Evolutionary conservation across 1,140 invertebrate species (phyloP).

Genomic region (Eumaeus atala): DNA sequence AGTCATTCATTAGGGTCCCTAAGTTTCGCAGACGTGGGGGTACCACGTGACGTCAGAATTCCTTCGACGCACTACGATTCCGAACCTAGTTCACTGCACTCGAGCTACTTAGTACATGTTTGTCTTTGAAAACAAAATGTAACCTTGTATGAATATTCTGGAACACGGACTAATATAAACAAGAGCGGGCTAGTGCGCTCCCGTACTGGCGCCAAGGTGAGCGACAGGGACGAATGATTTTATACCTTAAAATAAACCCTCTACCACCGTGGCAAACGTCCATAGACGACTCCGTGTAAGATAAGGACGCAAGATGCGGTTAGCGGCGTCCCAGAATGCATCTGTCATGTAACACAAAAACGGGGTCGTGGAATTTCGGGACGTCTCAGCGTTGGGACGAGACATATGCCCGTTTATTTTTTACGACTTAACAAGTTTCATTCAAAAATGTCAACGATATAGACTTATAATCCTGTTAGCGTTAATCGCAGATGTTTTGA

Average conservation of each 20-base stretch:
- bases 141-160: slow-evolving; percentile 36
- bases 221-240: slow-evolving; percentile 47
- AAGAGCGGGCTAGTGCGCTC: slow-evolving; percentile 45
- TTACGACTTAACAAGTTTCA: slow-evolving; percentile 57
- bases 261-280: slow-evolving; percentile 52
- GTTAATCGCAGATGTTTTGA: slow-evolving; percentile 44
- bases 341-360: slow-evolving; percentile 70
- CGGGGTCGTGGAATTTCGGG: slow-evolving; percentile 65
- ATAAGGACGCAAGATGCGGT: slow-evolving; percentile 69
- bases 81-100: slow-evolving; percentile 31
- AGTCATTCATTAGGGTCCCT: slow-evolving; percentile 73
- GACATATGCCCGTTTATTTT: slow-evolving; percentile 65
- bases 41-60: slow-evolving; percentile 62
- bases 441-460: slow-evolving; percentile 69
- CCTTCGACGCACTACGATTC: slow-evolving; percentile 33
- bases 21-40: slow-evolving; percentile 72
- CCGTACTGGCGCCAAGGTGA: slow-evolving; percentile 54
- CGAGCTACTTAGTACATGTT: too few relatives aligned
- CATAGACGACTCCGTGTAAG: slow-evolving; percentile 52
- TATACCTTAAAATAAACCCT: slow-evolving; percentile 60
- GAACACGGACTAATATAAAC: slow-evolving; percentile 48
- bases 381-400: slow-evolving; percentile 52
- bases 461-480: slow-evolving; percentile 72
- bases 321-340: slow-evolving; percentile 67
- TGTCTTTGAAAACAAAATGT: slow-evolving; percentile 44